Evolutionary conservation across 2,113 vertebrate genomes (phyloP).

Genomic region (Channa maculata): DNA sequence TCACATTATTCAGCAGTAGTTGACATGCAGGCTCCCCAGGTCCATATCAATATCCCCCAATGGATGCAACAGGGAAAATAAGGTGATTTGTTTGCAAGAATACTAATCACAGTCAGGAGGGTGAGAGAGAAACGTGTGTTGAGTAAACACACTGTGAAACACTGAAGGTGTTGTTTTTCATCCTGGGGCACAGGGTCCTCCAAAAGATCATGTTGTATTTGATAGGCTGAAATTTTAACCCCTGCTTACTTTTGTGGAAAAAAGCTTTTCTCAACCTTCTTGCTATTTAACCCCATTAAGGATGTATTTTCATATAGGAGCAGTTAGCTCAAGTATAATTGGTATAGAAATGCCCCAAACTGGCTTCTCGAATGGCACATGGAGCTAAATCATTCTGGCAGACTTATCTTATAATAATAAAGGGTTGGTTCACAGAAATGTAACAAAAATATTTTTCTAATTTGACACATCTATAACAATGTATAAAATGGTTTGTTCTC

Average conservation of each 20-base stretch:
- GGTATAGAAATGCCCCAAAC: not conserved
- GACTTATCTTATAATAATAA: not conserved
- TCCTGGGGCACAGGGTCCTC: slow-evolving; percentile 25
- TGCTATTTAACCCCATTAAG: not conserved
- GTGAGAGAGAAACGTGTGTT: slow-evolving; percentile 16
- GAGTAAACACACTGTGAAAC: slow-evolving; percentile 36
- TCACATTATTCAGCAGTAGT: slow-evolving; percentile 68
- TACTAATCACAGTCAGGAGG: slow-evolving; percentile 57
- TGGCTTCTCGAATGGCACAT: not conserved
- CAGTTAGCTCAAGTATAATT: not conserved
- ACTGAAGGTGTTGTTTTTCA: slow-evolving; percentile 38
- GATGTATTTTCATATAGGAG: not conserved
- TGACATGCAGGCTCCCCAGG: slow-evolving; percentile 66
- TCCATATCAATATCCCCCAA: slow-evolving; percentile 67
- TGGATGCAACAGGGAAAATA: slow-evolving; percentile 54
- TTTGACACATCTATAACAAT: no score
- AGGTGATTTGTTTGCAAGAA: slow-evolving; percentile 66
- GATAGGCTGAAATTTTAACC: slow-evolving; percentile 35
- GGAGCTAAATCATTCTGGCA: slow-evolving; percentile 1
- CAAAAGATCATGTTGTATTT: slow-evolving; percentile 3
- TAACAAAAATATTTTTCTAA: no score
- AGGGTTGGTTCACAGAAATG: no score
- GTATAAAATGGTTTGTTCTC: no score
- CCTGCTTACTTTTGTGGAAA: not conserved
- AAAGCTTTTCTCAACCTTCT: not conserved